phyloP scores from a whole-genome alignment of 1,140 invertebrate genomes.

The Drosophila triauraria region DNA sequence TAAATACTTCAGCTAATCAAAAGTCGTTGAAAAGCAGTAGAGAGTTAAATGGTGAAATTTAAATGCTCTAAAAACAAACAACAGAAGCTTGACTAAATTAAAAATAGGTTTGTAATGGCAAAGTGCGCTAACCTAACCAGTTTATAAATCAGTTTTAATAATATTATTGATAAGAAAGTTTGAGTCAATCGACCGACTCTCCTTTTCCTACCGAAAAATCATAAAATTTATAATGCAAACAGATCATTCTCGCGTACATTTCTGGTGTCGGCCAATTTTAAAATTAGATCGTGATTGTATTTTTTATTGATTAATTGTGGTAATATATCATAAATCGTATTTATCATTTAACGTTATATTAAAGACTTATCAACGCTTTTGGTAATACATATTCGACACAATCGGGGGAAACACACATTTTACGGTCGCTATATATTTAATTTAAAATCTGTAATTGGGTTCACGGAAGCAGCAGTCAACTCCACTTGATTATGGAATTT shows the following conservation, averaged over 20 bases:
- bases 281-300: conserved; percentile 21
- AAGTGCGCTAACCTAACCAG: not conserved
- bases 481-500: conserved; percentile 20
- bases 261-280: conserved; percentile 13
- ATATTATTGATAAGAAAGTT: conserved; percentile 11
- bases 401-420: conserved; percentile 26
- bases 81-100: not conserved
- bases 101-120: not conserved
- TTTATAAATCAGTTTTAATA: conserved; percentile 3
- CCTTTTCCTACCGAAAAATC: not conserved
- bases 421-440: conserved; percentile 16
- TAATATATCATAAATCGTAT: conserved; percentile 25
- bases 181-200: not conserved
- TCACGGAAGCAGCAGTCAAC: conserved; percentile 31
- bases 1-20: conserved; percentile 44
- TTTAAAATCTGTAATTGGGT: conserved; percentile 14
- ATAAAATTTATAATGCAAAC: conserved; percentile 9
- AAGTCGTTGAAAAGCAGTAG: conserved; percentile 10
- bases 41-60: conserved; percentile 1
- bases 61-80: conserved; percentile 14
- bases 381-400: not conserved
- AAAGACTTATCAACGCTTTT: conserved; percentile 10
- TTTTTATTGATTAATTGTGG: conserved; percentile 31
- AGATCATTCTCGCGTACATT: not conserved
- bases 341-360: conserved; percentile 6